Base-by-base conservation (phyloP, 2,888 invertebrate species). In the Eledona agricola region DNA sequence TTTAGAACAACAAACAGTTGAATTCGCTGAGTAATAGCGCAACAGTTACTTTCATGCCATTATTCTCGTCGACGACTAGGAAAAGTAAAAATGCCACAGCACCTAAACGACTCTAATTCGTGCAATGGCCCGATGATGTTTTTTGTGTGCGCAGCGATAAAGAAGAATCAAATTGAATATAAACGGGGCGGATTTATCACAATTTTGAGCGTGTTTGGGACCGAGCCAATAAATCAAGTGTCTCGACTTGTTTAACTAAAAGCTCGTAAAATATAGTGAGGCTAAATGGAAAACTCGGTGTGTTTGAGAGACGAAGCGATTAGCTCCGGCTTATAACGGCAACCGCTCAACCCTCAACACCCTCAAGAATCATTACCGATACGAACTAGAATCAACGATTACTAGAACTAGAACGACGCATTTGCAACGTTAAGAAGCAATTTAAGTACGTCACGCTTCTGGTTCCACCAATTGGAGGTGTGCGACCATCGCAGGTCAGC, bases 241-340 rank as follows among this genome's bases (percentile, higher is more conserved):
- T 62, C 65, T 58, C 62, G 59, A 65, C 64, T 65, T 69, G 66
- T 67, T 66, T 69, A 66, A 69, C 67, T 67, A 67, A 69, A 69
- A 67, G 66, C 67, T 67, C 64, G 66, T 67, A 66, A 66, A 67
- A 66, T 67, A 66, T 66, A 69, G 63, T 61, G 59, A 64, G 65
- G 64, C 66, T 64, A 64, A 65, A 68, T 35, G 35, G 35, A 35
- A 35, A 35, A 35, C 22, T 35, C 35, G 35, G 22, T 35, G 35
- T 35, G 35, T 35, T 35, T 35, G 35, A 35, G 13, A 35, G 35
- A 13, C 22, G 20, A n/a, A 17, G 12, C 35, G 35, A 35, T 35
- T 35, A 35, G 31, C 31, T 32, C 17, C 31, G 31, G 31, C 31
- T 32, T 32, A 32, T 32, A 32, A 16, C 31, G 10, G 31, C n/a